A percentile compares a stretch with the other conserved stretches of the same genome.
phyloP scores from a whole-genome alignment of 2,888 invertebrate species.

The Yponomeuta plumbellus region DNA sequence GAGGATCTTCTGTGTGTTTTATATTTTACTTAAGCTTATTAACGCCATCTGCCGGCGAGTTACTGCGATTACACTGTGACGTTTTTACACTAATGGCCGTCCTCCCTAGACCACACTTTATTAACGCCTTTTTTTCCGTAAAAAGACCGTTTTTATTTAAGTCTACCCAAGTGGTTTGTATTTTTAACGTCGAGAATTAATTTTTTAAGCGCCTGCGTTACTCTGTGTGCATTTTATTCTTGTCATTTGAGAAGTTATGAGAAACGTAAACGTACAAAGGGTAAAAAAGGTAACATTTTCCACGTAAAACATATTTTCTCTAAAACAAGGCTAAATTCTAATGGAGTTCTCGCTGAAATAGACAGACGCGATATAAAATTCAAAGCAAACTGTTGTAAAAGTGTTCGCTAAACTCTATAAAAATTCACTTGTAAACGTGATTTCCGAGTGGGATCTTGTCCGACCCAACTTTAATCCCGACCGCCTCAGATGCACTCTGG shows the following conservation, averaged over 20 bases:
- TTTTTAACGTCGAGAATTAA: background rate
- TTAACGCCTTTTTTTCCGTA: background rate
- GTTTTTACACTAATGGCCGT: slow-evolving; percentile 3
- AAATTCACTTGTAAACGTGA: slow-evolving; percentile 35
- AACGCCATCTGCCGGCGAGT: slow-evolving; percentile 15
- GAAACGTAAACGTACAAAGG: background rate
- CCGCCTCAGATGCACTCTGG: slow-evolving; percentile 19
- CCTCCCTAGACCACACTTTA: background rate
- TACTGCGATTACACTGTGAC: slow-evolving; percentile 10
- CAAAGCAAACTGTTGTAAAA: slow-evolving; percentile 9
- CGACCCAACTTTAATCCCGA: slow-evolving; percentile 38
- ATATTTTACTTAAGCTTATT: background rate
- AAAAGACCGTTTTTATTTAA: background rate
- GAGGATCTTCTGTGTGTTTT: background rate
- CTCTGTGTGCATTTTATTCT: background rate
- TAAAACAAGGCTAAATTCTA: background rate
- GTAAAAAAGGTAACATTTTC: background rate
- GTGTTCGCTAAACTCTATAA: slow-evolving; percentile 26
- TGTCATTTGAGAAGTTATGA: background rate
- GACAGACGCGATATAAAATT: slow-evolving; percentile 14
- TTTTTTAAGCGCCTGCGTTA: background rate
- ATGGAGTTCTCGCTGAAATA: background rate
- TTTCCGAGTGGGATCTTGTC: slow-evolving; percentile 36
- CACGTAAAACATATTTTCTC: background rate
- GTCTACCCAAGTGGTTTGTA: background rate